A percentile compares a stretch with the other conserved stretches of the same genome.
Conservation (phyloP, 2,888 invertebrate genomes). For the Helleia helle region DNA sequence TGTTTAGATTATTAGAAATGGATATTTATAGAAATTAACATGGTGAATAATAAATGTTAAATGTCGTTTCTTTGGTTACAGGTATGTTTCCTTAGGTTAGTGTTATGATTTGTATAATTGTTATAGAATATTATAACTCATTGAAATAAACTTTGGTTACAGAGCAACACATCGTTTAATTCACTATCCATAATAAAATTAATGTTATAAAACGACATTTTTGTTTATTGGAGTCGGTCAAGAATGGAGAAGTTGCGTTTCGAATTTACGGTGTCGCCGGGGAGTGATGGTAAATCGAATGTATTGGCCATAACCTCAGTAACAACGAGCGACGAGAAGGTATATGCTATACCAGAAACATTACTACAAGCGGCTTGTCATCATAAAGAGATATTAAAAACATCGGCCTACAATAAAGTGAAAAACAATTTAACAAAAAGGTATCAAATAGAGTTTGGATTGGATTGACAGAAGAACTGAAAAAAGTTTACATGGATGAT, state of each 20-base stretch:
- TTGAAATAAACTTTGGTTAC: too few relatives aligned
- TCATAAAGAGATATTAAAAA: constrained; percentile 15
- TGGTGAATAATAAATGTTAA: too few relatives aligned
- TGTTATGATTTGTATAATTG: too few relatives aligned
- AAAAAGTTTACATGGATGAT: constrained; percentile 16
- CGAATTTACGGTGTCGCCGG: constrained; percentile 13
- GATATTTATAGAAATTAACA: too few relatives aligned
- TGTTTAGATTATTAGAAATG: too few relatives aligned
- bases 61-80: too few relatives aligned
- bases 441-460: constrained; percentile 19
- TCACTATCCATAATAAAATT: too few relatives aligned
- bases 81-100: too few relatives aligned
- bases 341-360: constrained; percentile 16
- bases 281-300: constrained; percentile 15
- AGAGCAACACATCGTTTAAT: too few relatives aligned
- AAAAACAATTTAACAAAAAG: constrained; percentile 19
- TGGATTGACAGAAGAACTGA: constrained; percentile 13
- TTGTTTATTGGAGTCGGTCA: constrained; percentile 5
- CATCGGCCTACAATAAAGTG: constrained; percentile 12
- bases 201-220: constrained; percentile 7
- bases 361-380: constrained; percentile 12
- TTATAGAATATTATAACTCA: too few relatives aligned
- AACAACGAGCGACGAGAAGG: constrained; percentile 7
- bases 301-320: constrained; percentile 13
- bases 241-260: constrained; percentile 15